A percentile compares a stretch with the other conserved stretches of the same genome.
Evolutionary conservation across 2,888 invertebrate genomes (phyloP).

Genomic region (Auanema sp.): DNA sequence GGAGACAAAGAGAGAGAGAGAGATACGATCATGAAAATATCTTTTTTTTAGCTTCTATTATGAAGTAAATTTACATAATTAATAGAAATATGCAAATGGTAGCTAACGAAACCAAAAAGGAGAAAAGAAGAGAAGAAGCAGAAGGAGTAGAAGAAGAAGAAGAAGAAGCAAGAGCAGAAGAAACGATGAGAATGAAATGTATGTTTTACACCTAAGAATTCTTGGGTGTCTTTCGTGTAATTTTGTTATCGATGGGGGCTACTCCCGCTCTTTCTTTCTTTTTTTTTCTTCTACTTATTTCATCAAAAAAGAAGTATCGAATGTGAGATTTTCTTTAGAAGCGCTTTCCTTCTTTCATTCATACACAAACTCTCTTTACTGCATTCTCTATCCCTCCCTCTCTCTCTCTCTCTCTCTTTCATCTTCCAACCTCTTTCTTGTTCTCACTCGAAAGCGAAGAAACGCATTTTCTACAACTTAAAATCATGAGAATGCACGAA

Average conservation of each 20-base stretch:
- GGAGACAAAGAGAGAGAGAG: slow-evolving; percentile 10
- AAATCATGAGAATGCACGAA: no score
- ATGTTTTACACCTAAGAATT: no score
- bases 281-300: slow-evolving; percentile 3
- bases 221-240: no score
- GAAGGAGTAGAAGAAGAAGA: no score
- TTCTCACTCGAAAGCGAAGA: background rate
- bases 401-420: no score
- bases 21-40: background rate
- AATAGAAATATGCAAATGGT: slow-evolving; percentile 5
- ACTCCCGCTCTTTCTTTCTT: background rate
- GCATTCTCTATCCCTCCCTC: background rate
- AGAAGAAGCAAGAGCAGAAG: no score
- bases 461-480: slow-evolving; percentile 6
- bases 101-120: no score
- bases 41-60: background rate
- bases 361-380: slow-evolving; percentile 10
- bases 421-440: slow-evolving; percentile 11
- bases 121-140: no score
- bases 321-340: slow-evolving; percentile 10
- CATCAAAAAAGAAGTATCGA: slow-evolving; percentile 3
- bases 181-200: no score
- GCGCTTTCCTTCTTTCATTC: slow-evolving; percentile 16
- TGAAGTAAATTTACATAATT: background rate
- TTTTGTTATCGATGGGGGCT: background rate